Conservation (phyloP, 2,113 vertebrate genomes). For the Caranx melampygus region DNA sequence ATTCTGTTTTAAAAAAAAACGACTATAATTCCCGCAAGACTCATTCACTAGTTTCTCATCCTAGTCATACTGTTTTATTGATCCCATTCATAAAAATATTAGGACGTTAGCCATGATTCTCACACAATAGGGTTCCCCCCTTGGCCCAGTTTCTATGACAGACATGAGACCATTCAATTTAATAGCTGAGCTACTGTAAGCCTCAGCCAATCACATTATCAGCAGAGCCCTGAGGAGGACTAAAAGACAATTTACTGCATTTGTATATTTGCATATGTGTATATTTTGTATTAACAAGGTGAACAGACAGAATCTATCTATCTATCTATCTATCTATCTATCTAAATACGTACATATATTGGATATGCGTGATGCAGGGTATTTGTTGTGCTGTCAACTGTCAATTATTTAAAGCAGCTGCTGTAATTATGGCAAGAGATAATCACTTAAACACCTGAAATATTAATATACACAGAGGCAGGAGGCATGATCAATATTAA, state of each 20-base stretch:
- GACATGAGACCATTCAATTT: slow-evolving; percentile 34
- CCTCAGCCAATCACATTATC: slow-evolving; percentile 57
- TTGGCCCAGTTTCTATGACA: slow-evolving; percentile 15
- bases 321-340: neutral
- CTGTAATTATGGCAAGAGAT: slow-evolving; percentile 64
- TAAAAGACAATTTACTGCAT: slow-evolving; percentile 43
- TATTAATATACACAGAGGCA: slow-evolving; percentile 77
- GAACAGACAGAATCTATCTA: slow-evolving; percentile 4
- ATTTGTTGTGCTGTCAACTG: slow-evolving; percentile 53
- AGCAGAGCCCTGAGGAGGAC: slow-evolving; percentile 30
- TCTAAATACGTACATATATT: slow-evolving; percentile 21
- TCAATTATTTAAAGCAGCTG: slow-evolving; percentile 56
- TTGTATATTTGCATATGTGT: slow-evolving; percentile 15
- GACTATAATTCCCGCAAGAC: neutral
- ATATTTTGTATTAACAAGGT: too few species aligned
- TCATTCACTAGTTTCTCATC: slow-evolving; percentile 2
- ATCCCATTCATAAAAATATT: slow-evolving; percentile 13
- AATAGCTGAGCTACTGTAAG: slow-evolving; percentile 13
- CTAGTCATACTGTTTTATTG: slow-evolving; percentile 17
- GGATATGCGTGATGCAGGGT: neutral
- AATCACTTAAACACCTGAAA: slow-evolving; percentile 77
- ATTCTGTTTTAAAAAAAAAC: neutral
- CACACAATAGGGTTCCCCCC: neutral
- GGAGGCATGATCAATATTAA: slow-evolving; percentile 80
- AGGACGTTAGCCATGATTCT: slow-evolving; percentile 14